Evolutionary conservation across 2,888 invertebrate species (phyloP), one percentile per base, ranked within the genome.

Genomic region (Coremacera marginata): DNA sequence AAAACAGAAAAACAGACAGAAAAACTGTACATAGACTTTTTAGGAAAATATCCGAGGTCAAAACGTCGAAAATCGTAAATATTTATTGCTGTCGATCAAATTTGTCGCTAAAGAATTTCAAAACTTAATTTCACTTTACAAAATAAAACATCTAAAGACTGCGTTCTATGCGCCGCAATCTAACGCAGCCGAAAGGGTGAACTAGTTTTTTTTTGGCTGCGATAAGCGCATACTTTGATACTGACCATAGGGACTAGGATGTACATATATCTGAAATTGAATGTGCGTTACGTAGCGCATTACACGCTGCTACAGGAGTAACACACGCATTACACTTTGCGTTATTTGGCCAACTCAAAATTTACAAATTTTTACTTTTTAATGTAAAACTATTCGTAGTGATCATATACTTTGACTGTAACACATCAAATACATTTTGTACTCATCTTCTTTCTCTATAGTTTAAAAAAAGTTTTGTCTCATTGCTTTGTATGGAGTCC

Each of bases 211-310:
- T 51, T 51, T 7, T 51, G 7, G 84, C 84, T 2, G 83, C 83
- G 74, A 83, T 87, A 5, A 16, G 78, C 11, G 62, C 74, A 1
- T 77, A 78, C 11, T 8, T 80, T 0, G 70, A 80, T n/a, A 16
- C 31, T 1, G 77, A 80, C 52, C 80, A 80, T 11, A 16, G 68
- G 34, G 76, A 79, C 4, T 76, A 79, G 77, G 79, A 79, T 44
- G 19, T 37, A 7, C 70, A 75, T 31, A 34, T 80, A 5, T 62
- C 75, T n/a, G 74, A 76, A 2, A 78, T 77, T 5, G 71, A 78
- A 2, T 67, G 70, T 31, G 77, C 77, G 1, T 31, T 74, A 19
- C 62, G 78, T 5, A 78, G 70, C 9, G 57, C 72, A 0, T 37
- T 68, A 14, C 77, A 75, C 37, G 70, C 68, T 14, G 57, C 72